phyloP scores from a whole-genome alignment of 2,113 vertebrate genomes.

The Dromaius novaehollandiae region DNA sequence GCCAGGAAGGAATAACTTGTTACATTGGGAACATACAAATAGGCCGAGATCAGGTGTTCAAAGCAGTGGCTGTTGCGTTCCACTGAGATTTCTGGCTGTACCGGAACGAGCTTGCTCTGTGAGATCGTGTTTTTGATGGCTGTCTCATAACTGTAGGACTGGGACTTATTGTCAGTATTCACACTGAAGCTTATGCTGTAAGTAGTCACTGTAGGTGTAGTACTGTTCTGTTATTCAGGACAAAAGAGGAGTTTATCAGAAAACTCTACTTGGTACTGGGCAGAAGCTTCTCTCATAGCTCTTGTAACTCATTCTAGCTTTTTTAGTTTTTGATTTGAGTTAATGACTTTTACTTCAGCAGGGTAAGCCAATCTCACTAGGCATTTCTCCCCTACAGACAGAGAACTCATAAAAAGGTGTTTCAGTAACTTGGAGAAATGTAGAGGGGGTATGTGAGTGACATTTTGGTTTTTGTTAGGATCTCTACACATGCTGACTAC shows the following conservation, averaged over 20 bases:
- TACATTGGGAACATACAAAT: background rate
- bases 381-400: conserved; percentile 17
- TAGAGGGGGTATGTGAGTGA: background rate
- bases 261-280: background rate
- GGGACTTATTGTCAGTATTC: background rate
- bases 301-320: background rate
- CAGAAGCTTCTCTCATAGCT: background rate
- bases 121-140: background rate
- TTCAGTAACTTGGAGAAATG: background rate
- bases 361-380: background rate
- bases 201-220: background rate
- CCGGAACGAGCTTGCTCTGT: background rate
- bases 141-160: background rate
- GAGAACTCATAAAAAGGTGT: conserved; percentile 23
- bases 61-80: background rate
- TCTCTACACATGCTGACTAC: background rate
- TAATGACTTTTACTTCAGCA: background rate
- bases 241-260: background rate
- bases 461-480: background rate
- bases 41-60: background rate
- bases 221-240: background rate
- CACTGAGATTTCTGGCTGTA: background rate
- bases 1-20: conserved; percentile 26
- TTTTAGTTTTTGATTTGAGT: background rate
- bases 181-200: background rate